A percentile compares a stretch with the other conserved stretches of the same genome.
Conservation (phyloP, 2,888 invertebrate genomes). For the Calephelis perditalis region DNA sequence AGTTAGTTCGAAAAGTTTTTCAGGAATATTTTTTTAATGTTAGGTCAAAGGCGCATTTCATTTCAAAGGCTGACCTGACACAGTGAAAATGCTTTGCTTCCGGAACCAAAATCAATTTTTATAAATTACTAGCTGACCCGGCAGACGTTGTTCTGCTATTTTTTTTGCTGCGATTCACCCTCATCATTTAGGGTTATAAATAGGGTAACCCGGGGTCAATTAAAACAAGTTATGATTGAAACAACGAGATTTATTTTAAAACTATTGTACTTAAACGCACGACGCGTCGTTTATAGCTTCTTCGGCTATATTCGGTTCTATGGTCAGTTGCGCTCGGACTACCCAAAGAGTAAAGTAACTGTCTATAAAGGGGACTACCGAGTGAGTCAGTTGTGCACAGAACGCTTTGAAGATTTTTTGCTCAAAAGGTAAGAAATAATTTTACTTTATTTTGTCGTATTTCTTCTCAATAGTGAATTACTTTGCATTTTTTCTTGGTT, state of each 20-base stretch:
- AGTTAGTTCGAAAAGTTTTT: no score
- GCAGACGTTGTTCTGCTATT: no score
- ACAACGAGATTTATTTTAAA: background rate
- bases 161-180: no score
- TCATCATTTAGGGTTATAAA: no score
- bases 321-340: background rate
- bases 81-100: no score
- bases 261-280: background rate
- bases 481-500: background rate
- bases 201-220: background rate
- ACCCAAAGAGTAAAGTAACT: no score
- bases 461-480: background rate
- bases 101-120: no score
- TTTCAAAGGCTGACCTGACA: no score
- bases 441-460: constrained; percentile 1
- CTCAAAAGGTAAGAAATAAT: background rate
- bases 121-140: no score
- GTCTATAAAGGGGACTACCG: no score
- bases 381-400: constrained; percentile 1
- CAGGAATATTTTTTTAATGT: no score
- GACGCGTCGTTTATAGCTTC: background rate
- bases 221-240: background rate
- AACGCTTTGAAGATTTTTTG: constrained; percentile 1
- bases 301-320: constrained; percentile 1
- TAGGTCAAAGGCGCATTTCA: no score